Conservation (phyloP, 2,113 vertebrate genomes). For the Pipra filicauda region DNA sequence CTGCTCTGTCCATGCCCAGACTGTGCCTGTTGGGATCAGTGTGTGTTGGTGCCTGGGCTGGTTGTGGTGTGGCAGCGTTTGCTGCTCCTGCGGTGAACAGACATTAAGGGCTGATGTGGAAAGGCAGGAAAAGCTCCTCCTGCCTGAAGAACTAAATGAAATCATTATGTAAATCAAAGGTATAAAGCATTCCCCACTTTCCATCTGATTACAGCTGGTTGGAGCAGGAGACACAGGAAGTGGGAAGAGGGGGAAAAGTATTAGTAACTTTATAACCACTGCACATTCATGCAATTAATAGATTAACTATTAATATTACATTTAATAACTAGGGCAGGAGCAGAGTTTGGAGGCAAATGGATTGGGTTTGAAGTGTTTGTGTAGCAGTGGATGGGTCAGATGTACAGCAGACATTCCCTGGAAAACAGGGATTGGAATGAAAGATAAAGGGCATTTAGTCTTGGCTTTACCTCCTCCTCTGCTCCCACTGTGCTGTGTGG, state of each 20-base stretch:
- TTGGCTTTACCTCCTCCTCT: neutral
- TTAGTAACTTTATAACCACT: neutral
- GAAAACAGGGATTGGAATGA: neutral
- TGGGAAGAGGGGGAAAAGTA: neutral
- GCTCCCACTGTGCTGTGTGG: neutral
- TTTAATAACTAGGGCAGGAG: neutral
- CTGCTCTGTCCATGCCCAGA: conserved; percentile 7
- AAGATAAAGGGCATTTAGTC: neutral
- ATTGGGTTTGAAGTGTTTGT: neutral
- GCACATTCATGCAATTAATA: neutral
- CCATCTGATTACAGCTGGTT: conserved; percentile 23
- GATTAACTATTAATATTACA: neutral
- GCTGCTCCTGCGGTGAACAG: conserved; percentile 43
- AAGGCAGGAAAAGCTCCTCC: conserved; percentile 59
- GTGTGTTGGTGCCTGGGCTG: neutral
- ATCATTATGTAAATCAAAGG: conserved; percentile 29
- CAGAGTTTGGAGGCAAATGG: neutral
- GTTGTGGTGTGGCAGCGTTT: neutral
- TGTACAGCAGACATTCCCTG: neutral
- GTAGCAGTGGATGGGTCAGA: neutral
- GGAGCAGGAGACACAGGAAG: conserved; percentile 9
- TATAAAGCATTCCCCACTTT: conserved; percentile 36
- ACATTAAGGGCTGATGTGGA: conserved; percentile 19
- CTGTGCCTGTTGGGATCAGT: conserved; percentile 21
- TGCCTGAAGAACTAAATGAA: conserved; percentile 29